Evolutionary conservation across 1,140 invertebrate genomes (phyloP).

Genomic region (Zelostemma sp.): DNA sequence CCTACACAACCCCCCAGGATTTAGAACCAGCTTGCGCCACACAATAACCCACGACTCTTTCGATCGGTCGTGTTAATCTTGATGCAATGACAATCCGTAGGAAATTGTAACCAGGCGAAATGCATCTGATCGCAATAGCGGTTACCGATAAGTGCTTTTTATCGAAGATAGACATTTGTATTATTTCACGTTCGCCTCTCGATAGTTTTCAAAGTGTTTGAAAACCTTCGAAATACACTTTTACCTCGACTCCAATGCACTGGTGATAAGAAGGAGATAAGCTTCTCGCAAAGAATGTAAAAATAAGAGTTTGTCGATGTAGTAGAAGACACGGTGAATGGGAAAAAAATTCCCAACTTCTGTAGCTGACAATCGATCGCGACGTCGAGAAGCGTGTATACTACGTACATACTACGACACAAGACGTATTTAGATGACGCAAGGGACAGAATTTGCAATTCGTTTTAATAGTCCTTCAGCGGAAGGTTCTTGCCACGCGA

Average conservation of each 20-base stretch:
- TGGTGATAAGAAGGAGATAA: too few relatives aligned
- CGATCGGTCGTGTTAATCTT: constrained; percentile 27
- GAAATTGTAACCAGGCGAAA: constrained; percentile 17
- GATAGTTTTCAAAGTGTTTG: too few relatives aligned
- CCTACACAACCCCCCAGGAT: constrained; percentile 32
- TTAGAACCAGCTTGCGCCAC: constrained; percentile 30
- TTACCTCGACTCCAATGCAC: too few relatives aligned
- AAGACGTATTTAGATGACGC: constrained; percentile 3
- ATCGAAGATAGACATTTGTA: constrained; percentile 1
- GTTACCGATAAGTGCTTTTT: constrained; percentile 3
- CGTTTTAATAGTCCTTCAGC: background rate
- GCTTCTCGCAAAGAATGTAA: too few relatives aligned
- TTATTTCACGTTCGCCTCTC: background rate
- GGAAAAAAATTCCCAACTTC: too few relatives aligned
- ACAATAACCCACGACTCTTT: constrained; percentile 40
- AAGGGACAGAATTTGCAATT: constrained; percentile 5
- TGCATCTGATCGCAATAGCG: constrained; percentile 7
- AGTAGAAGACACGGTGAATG: too few relatives aligned
- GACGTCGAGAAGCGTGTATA: background rate
- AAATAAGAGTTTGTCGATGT: too few relatives aligned
- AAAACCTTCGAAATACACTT: too few relatives aligned
- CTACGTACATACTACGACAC: background rate
- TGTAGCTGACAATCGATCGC: background rate
- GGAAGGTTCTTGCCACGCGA: constrained; percentile 11
- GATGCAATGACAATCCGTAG: constrained; percentile 22